Evolutionary conservation across 1,140 invertebrate genomes (phyloP).

Genomic region (Macrotrachela quadricornifera): DNA sequence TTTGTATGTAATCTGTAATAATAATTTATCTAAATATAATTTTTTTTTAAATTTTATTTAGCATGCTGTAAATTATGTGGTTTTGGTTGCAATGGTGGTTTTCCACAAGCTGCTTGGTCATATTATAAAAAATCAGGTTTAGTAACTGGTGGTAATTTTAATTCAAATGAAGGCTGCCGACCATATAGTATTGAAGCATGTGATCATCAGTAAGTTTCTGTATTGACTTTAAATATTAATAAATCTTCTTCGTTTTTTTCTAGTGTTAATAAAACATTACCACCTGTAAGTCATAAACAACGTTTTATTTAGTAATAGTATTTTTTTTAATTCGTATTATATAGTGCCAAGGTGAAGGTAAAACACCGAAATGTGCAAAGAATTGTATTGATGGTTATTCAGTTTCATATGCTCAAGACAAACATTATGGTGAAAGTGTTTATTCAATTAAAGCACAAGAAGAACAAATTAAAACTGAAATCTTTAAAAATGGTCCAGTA

Average conservation of each 20-base stretch:
- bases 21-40: too few species aligned
- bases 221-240: neutral
- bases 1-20: conserved; percentile 23
- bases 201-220: conserved; percentile 67
- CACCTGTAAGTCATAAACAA: conserved; percentile 8
- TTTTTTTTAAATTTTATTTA: conserved; percentile 19
- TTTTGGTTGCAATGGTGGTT: conserved; percentile 45
- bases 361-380: conserved; percentile 53
- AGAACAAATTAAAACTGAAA: conserved; percentile 53
- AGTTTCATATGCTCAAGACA: conserved; percentile 48
- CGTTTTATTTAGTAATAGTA: neutral
- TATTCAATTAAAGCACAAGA: conserved; percentile 5
- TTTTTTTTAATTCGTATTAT: conserved; percentile 6
- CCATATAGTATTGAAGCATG: conserved; percentile 60
- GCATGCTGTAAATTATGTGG: conserved; percentile 62
- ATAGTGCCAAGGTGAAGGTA: conserved; percentile 38
- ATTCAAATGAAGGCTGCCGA: conserved; percentile 51
- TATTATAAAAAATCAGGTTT: conserved; percentile 39
- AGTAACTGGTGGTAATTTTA: conserved; percentile 61
- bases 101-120: conserved; percentile 50
- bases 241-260: neutral
- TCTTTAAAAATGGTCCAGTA: conserved; percentile 66
- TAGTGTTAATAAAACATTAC: conserved; percentile 5
- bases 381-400: conserved; percentile 47
- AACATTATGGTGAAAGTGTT: conserved; percentile 41